Base-by-base conservation (phyloP, 1,140 invertebrate genomes). In the Nymphalis io region DNA sequence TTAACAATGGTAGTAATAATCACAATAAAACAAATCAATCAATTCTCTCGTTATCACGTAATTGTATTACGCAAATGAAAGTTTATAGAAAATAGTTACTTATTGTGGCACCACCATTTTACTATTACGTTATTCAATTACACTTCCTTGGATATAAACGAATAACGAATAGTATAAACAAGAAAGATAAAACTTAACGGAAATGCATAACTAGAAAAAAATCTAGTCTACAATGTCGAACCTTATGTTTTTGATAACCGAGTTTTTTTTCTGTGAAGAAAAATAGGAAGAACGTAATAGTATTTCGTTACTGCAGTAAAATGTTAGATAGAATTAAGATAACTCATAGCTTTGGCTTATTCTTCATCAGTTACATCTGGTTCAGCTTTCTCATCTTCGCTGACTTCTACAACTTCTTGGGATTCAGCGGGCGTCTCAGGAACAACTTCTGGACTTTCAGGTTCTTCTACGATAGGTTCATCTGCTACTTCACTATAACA, bases 311-410 rank as follows among this genome's bases (percentile, higher is more conserved):
- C 40, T 62, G 16, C 46, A 42, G 16, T 27, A 62, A 60, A 60
- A 44, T 60, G 59, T 60, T 60, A 60, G 38, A 55, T 33, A 55
- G 23, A 55, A 15, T 55, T 55, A 51, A 51, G 10, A 53, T 21
- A 23, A 27, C 27, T 27, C 3, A 13, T 27, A 33, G 21, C 20
- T 51, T 51, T 51, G 13, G 15, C 10, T 83, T 91, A 89, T 87
- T 93, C 92, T 75, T 92, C 90, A 20, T 89, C 89, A 18, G 92
- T 92, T 27, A 92, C 87, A 72, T 93, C 92, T 12, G 88, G 87
- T 76, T 93, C 92, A 42, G 87, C 85, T 73, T 82, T 78, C 76
- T 91, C 90, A 66, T 90, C 87, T 74, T 92, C 90, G 61, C 89
- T 91, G 64, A 75, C 80, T 77, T 92, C 91, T 46, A 70, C 82